Base-by-base conservation (phyloP, 2,888 invertebrate species). In the Sclerodermus sp. region DNA sequence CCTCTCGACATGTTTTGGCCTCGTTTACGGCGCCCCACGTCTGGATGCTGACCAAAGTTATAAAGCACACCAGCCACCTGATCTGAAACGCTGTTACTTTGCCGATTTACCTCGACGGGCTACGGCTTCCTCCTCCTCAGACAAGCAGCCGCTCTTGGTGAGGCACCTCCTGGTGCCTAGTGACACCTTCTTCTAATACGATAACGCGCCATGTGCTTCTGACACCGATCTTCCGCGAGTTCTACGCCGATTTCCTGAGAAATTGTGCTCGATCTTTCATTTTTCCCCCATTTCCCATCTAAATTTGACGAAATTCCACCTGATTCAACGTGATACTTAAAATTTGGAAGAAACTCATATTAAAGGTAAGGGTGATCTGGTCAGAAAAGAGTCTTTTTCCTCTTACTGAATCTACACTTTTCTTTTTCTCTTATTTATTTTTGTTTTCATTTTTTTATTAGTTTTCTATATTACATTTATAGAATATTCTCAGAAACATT, bases 11-110 rank as follows among this genome's bases (percentile, higher is more conserved):
- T 53, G 54, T 68, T 73, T 67, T 71, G 74, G 73, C 75, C 74
- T 71, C 71, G 66, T 73, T 62, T 73, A 63, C 56, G 50, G 45
- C 37, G 34, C 50, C 51, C 55, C 49, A 51, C 37, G 49, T 48
- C 58, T 58, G 12, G 13, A 42, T 31, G 31, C 34, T 42, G 60
- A 67, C 73, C 68, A 73, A 76, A 73, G 71, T 76, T 76, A 76
- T 76, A 77, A 77, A 77, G 76, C 64, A 64, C 63, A 73, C 68
- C 70, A 53, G 64, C 45, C 54, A 59, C 62, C 64, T 55, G 58
- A 60, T 57, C 57, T 63, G 65, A 72, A 67, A 60, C 68, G 74
- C 69, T 70, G 71, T 66, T 70, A 73, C 74, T 71, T 68, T 73
- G 69, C 61, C 53, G 57, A 66, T 67, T 68, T 64, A 69, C 66